Percentiles rank a stretch among this genome's conserved stretches.
phyloP scores from a whole-genome alignment of 2,113 vertebrate genomes.

The Andinoacara biseriatus region DNA sequence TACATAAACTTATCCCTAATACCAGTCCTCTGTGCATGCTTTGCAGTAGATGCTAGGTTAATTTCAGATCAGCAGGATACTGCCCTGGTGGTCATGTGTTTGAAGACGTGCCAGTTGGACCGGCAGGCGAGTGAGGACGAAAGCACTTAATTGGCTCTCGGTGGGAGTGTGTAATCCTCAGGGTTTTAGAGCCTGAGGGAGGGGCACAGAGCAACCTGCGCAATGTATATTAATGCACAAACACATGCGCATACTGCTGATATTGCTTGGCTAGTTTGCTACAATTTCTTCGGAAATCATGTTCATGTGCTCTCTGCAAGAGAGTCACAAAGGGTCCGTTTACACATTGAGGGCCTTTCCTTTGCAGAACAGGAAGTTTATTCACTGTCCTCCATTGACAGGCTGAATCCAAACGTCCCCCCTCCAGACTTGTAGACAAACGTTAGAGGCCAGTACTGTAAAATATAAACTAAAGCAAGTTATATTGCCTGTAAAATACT shows the following conservation, averaged over 20 bases:
- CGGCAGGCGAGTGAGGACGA: constrained; percentile 20
- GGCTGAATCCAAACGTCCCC: background rate
- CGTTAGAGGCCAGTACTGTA: background rate
- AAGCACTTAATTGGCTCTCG: constrained; percentile 75
- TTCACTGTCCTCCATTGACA: constrained; percentile 14
- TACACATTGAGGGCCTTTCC: background rate
- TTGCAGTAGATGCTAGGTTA: background rate
- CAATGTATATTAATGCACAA: background rate
- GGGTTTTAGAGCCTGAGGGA: constrained; percentile 28
- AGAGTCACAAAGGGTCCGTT: background rate
- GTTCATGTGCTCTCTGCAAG: background rate
- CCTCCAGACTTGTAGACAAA: background rate
- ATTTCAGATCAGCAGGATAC: background rate
- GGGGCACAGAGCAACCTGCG: constrained; percentile 1
- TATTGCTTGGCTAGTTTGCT: background rate
- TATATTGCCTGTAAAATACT: background rate
- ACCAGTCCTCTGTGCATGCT: background rate
- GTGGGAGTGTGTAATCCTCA: constrained; percentile 66
- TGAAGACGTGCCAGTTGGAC: constrained; percentile 28
- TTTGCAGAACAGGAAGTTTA: constrained; percentile 28
- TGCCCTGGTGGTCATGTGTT: constrained; percentile 11
- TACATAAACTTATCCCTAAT: background rate
- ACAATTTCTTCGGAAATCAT: background rate
- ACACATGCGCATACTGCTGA: background rate
- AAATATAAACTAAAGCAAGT: background rate